phyloP scores from a whole-genome alignment of 2,113 vertebrate species.

The Aldabrachelys gigantea region DNA sequence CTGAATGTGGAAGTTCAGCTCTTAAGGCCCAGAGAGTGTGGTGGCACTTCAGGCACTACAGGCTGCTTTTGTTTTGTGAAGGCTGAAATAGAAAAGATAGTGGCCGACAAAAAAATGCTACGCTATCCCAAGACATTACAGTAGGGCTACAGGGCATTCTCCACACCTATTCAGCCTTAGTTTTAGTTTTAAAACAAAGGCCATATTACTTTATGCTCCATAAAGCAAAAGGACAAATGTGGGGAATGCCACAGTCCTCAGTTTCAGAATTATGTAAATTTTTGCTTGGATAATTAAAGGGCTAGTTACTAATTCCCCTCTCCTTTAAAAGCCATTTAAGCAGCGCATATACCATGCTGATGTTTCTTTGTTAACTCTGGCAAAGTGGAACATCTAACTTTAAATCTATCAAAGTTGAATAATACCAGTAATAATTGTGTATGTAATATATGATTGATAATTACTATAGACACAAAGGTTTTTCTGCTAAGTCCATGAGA shows the following conservation, averaged over 20 bases:
- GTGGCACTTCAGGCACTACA: not conserved
- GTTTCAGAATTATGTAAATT: constrained; percentile 43
- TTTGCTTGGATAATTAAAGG: constrained; percentile 52
- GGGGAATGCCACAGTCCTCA: constrained; percentile 12
- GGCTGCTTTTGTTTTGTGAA: constrained; percentile 10
- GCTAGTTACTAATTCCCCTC: constrained; percentile 52
- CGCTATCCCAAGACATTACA: not conserved
- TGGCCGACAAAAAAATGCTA: not conserved
- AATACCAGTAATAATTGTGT: constrained; percentile 48
- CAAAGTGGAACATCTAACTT: constrained; percentile 44
- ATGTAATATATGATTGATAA: constrained; percentile 48
- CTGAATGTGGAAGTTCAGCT: not conserved
- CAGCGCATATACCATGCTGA: constrained; percentile 3
- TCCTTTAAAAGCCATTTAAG: constrained; percentile 61
- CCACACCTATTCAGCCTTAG: not conserved
- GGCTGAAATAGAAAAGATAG: not conserved
- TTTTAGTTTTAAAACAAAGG: not conserved
- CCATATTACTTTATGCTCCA: not conserved
- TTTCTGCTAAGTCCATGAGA: constrained; percentile 37
- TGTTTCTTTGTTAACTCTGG: constrained; percentile 49
- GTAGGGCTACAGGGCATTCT: not conserved
- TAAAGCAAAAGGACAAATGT: constrained; percentile 4
- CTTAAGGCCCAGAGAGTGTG: not conserved
- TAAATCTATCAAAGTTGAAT: constrained; percentile 50
- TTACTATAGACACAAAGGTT: not conserved